These are phyloP conservation scores for Peromyscus attwateri DNA, from an alignment of 2,797 vertebrate genomes.

Conservation along the genomic window DNA sequence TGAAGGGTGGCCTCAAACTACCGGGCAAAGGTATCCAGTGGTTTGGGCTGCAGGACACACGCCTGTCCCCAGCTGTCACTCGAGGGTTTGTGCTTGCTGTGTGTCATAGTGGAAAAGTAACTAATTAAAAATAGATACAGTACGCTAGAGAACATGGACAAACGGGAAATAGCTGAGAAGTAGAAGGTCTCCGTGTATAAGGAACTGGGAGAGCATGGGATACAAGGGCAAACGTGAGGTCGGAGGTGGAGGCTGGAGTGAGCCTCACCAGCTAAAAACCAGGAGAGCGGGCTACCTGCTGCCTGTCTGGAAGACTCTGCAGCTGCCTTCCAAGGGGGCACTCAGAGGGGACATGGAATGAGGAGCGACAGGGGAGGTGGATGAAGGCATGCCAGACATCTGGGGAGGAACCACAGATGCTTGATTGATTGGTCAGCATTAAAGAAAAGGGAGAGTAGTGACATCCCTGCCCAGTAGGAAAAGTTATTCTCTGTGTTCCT, in stretches of 20 bases:
- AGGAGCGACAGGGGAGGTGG: background rate
- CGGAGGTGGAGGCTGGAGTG: no score
- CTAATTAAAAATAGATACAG: background rate
- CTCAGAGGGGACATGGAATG: rapidly evolving
- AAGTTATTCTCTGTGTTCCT: rapidly evolving
- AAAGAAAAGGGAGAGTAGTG: no score
- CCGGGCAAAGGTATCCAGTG: background rate
- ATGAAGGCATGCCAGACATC: background rate
- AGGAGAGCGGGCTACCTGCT: rapidly evolving
- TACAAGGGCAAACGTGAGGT: rapidly evolving
- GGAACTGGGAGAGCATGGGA: rapidly evolving
- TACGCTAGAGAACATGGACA: background rate
- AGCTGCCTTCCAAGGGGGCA: background rate
- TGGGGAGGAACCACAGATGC: rapidly evolving
- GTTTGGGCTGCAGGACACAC: background rate
- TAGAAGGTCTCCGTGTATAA: rapidly evolving
- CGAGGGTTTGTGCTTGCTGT: background rate
- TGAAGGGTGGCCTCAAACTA: background rate
- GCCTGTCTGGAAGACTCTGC: rapidly evolving
- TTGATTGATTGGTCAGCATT: background rate
- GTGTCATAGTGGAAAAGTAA: background rate
- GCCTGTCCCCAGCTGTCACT: no score
- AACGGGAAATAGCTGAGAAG: rapidly evolving
- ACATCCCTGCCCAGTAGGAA: no score
- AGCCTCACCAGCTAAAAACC: background rate